Evolutionary conservation across 2,888 invertebrate genomes (phyloP).

Genomic region (Parnassius mnemosyne): DNA sequence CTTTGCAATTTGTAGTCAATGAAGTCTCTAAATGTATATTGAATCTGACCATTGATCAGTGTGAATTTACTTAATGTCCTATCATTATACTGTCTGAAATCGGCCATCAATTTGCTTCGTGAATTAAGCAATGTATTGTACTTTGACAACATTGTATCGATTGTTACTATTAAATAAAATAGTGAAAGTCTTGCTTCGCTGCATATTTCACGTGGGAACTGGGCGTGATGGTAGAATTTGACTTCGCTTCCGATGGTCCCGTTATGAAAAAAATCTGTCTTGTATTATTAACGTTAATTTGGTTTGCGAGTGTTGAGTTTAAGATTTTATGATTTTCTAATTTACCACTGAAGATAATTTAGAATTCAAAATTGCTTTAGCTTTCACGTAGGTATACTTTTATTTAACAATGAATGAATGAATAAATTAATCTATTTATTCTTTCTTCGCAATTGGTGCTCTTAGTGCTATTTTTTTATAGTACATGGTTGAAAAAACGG

Average conservation of each 20-base stretch:
- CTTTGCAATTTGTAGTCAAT: no score
- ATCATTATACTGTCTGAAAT: no score
- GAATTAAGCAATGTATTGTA: constrained; percentile 29
- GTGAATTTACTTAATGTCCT: no score
- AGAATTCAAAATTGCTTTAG: neutral
- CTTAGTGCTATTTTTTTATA: no score
- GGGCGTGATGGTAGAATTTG: neutral
- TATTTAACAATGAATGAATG: no score
- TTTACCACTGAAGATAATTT: neutral
- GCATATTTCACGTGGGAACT: constrained; percentile 11
- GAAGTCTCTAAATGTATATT: no score
- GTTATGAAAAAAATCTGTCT: constrained; percentile 12
- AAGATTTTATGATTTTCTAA: constrained; percentile 2
- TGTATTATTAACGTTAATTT: constrained; percentile 4
- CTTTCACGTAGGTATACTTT: neutral
- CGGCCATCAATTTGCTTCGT: no score
- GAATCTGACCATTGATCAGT: no score
- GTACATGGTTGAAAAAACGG: no score
- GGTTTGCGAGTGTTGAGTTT: constrained; percentile 1
- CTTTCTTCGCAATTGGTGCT: no score
- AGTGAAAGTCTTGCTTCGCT: constrained; percentile 26
- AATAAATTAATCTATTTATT: no score
- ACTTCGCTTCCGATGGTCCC: neutral
- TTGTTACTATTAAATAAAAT: constrained; percentile 23
- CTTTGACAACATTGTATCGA: constrained; percentile 18